Evolutionary conservation across 2,888 invertebrate species (phyloP).

Genomic region (Gymnosoma rotundatum): DNA sequence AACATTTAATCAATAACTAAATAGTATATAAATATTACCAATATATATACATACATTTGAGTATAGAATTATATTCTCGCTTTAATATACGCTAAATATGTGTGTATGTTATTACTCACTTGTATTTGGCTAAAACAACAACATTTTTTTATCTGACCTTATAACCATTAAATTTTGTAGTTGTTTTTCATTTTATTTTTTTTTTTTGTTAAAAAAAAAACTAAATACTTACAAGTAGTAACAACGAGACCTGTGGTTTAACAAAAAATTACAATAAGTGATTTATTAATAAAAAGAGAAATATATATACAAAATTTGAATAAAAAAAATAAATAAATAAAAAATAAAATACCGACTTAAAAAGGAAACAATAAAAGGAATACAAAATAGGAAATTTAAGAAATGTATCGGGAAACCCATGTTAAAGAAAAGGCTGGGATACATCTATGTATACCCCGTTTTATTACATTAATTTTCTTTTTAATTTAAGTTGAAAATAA

Average conservation of each 20-base stretch:
- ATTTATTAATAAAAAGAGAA: conserved; percentile 49
- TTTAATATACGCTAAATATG: conserved; percentile 2
- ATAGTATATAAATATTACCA: neutral
- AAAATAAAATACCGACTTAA: too few species aligned
- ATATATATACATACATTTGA: neutral
- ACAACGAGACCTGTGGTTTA: conserved; percentile 54
- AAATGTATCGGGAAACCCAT: too few species aligned
- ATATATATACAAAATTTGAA: too few species aligned
- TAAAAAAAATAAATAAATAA: too few species aligned
- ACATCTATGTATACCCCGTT: too few species aligned
- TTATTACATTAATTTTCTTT: too few species aligned
- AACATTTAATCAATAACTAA: conserved; percentile 50
- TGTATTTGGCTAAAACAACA: neutral
- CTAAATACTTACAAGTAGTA: conserved; percentile 34
- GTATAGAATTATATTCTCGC: conserved; percentile 36
- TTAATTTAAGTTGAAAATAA: too few species aligned
- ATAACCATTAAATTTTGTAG: conserved; percentile 66
- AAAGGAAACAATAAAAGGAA: too few species aligned
- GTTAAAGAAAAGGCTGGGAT: too few species aligned
- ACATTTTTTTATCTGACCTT: conserved; percentile 58
- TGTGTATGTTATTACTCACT: neutral
- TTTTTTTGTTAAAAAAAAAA: conserved; percentile 4
- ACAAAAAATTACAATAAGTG: conserved; percentile 24
- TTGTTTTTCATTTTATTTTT: conserved; percentile 25
- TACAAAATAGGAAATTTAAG: too few species aligned